phyloP scores from a whole-genome alignment of 2,888 invertebrate species.

The Pandemis heparana region DNA sequence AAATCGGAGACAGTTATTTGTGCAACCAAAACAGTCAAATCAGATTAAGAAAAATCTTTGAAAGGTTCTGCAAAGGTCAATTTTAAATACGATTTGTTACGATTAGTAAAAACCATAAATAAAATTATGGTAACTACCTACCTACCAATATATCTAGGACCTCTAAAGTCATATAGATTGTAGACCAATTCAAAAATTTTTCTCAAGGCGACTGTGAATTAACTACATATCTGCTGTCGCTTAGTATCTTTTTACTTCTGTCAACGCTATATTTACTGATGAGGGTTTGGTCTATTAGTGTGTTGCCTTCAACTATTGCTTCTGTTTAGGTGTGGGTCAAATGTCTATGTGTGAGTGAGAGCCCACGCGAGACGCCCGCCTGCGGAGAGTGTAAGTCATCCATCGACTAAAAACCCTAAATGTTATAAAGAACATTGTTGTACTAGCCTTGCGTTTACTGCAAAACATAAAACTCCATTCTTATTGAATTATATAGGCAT shows the following conservation, averaged over 20 bases:
- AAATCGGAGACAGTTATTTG: background rate
- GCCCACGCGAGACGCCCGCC: constrained; percentile 80
- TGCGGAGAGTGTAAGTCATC: constrained; percentile 63
- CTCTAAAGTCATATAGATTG: no score
- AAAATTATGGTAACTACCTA: no score
- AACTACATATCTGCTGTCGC: background rate
- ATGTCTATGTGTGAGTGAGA: constrained; percentile 91
- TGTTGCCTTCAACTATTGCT: constrained; percentile 93
- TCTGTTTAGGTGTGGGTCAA: constrained; percentile 89
- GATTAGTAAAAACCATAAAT: no score
- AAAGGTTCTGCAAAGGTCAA: no score
- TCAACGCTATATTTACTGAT: constrained; percentile 49
- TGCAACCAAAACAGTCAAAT: no score
- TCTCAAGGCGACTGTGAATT: background rate
- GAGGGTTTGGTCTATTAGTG: constrained; percentile 74
- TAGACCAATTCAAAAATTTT: background rate
- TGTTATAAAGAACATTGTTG: constrained; percentile 37
- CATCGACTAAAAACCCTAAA: constrained; percentile 49
- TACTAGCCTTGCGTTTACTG: constrained; percentile 2
- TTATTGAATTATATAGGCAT: no score
- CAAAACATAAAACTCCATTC: background rate
- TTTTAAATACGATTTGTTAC: no score
- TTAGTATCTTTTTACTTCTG: constrained; percentile 8
- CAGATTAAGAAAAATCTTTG: no score
- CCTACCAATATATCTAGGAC: no score